phyloP scores from a whole-genome alignment of 2,888 invertebrate species.

The Melinaea marsaeus region DNA sequence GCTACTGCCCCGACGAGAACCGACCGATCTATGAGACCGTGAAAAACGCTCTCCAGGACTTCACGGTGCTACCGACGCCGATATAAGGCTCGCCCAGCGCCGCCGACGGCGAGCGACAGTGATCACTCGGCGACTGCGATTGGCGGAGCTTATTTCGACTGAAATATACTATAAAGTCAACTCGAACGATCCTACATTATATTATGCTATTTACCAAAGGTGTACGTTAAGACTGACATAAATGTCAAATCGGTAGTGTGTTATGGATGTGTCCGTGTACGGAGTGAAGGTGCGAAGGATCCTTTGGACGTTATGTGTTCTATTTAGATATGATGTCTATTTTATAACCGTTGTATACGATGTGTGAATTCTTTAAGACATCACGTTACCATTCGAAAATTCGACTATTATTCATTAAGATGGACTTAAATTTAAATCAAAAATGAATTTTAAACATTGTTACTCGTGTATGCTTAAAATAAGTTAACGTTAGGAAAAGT shows the following conservation, averaged over 20 bases:
- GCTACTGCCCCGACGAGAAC: slow-evolving; percentile 88
- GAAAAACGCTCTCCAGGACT: slow-evolving; percentile 94
- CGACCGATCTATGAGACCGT: slow-evolving; percentile 93
- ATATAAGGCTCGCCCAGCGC: slow-evolving; percentile 83
- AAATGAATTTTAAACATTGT: slow-evolving; percentile 75
- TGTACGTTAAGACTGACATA: slow-evolving; percentile 35
- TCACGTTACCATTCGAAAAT: slow-evolving; percentile 60
- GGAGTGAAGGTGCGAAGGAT: slow-evolving; percentile 36
- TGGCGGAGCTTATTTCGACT: slow-evolving; percentile 62
- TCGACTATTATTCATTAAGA: slow-evolving; percentile 63
- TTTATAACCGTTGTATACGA: slow-evolving; percentile 77
- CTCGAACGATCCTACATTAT: slow-evolving; percentile 20
- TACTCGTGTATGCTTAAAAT: slow-evolving; percentile 73
- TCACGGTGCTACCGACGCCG: slow-evolving; percentile 92
- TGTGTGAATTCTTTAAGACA: slow-evolving; percentile 69
- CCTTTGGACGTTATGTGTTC: slow-evolving; percentile 49
- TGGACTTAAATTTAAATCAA: slow-evolving; percentile 62
- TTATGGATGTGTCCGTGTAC: slow-evolving; percentile 37
- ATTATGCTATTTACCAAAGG: slow-evolving; percentile 50
- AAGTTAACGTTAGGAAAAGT: slow-evolving; percentile 71
- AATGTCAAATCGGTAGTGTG: slow-evolving; percentile 33
- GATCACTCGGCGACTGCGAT: slow-evolving; percentile 41
- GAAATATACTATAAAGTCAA: slow-evolving; percentile 27
- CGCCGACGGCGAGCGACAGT: slow-evolving; percentile 71
- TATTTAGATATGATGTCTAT: slow-evolving; percentile 65